Conservation (phyloP, 1,140 invertebrate genomes). For the Melanaphis sacchari region DNA sequence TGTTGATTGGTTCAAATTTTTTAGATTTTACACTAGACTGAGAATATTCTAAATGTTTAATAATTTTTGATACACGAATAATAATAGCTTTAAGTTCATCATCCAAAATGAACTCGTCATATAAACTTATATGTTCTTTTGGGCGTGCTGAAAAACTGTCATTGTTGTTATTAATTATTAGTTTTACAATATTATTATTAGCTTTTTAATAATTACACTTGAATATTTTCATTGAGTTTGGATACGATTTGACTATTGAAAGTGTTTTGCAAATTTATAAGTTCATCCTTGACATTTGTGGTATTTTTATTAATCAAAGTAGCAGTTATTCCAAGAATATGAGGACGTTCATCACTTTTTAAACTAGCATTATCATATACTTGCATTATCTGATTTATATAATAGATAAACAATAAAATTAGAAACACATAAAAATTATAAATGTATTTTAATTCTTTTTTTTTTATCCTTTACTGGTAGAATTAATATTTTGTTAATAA, state of each 20-base stretch:
- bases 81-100: not conserved
- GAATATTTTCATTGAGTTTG: slow-evolving; percentile 64
- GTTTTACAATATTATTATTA: not conserved
- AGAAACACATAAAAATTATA: not conserved
- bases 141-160: slow-evolving; percentile 73
- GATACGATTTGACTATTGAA: slow-evolving; percentile 73
- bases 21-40: not conserved
- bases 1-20: not conserved
- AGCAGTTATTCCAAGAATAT: slow-evolving; percentile 83
- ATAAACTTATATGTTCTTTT: slow-evolving; percentile 65
- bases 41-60: not conserved
- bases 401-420: not conserved
- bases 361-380: slow-evolving; percentile 66
- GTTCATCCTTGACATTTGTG: slow-evolving; percentile 69
- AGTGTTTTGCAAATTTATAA: slow-evolving; percentile 75
- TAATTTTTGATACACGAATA: not conserved
- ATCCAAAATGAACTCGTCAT: slow-evolving; percentile 35
- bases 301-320: slow-evolving; percentile 80
- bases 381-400: slow-evolving; percentile 68
- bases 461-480: too few species aligned
- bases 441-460: too few species aligned
- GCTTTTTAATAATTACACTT: slow-evolving; percentile 26
- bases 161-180: slow-evolving; percentile 57
- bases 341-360: slow-evolving; percentile 67
- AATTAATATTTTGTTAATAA: too few species aligned